phyloP scores from a whole-genome alignment of 2,113 vertebrate species.

The Emydocephalus ijimae region DNA sequence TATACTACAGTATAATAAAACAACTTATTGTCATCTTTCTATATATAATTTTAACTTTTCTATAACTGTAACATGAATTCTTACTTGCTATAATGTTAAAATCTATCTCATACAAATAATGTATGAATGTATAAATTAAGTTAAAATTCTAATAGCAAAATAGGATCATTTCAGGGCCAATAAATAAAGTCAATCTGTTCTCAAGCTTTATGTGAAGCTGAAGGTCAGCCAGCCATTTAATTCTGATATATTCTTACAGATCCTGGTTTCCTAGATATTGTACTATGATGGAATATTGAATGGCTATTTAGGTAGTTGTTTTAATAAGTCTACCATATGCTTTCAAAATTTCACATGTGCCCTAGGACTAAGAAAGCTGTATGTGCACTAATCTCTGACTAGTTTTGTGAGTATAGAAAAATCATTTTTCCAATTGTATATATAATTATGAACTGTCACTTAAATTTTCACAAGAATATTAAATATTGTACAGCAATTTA shows the following conservation, averaged over 20 bases:
- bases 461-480: neutral
- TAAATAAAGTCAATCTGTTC: neutral
- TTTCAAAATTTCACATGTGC: neutral
- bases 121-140: neutral
- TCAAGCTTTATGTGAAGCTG: neutral
- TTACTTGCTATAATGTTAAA: neutral
- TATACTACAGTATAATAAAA: too few relatives aligned
- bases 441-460: neutral
- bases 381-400: too few relatives aligned
- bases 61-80: neutral
- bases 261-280: neutral
- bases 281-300: neutral
- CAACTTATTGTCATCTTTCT: too few relatives aligned
- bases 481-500: neutral
- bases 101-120: neutral
- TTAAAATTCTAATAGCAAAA: neutral
- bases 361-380: too few relatives aligned
- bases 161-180: neutral
- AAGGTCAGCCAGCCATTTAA: neutral
- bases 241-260: neutral
- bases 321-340: neutral
- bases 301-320: neutral
- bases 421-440: neutral
- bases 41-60: neutral
- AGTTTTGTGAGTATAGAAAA: too few relatives aligned